Conservation (phyloP, 2,888 invertebrate species). For the Formica aserva region DNA sequence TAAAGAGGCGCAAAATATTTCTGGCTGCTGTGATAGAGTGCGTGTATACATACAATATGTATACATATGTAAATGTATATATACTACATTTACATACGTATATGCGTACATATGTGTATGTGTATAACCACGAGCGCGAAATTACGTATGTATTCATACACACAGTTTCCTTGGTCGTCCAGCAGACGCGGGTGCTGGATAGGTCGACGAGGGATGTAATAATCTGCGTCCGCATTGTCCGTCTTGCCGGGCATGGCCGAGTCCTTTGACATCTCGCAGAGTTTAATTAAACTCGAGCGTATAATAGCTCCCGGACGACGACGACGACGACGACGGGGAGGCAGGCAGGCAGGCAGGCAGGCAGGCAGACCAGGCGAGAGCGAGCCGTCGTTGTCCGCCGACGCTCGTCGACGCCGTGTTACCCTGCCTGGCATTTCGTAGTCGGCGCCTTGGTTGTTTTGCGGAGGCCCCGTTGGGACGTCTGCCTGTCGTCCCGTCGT, state of each 20-base stretch:
- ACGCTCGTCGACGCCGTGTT: slow-evolving; percentile 77
- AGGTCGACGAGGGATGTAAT: slow-evolving; percentile 74
- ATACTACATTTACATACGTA: not conserved
- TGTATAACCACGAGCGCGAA: slow-evolving; percentile 11
- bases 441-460: slow-evolving; percentile 45
- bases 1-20: slow-evolving; percentile 40
- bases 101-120: not conserved
- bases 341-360: slow-evolving; percentile 73
- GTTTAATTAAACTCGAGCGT: slow-evolving; percentile 85
- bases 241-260: slow-evolving; percentile 82
- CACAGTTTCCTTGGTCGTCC: slow-evolving; percentile 22
- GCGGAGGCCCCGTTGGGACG: slow-evolving; percentile 19
- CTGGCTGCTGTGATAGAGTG: slow-evolving; percentile 3
- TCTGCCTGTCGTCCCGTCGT: slow-evolving; percentile 23
- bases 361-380: slow-evolving; percentile 78
- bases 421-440: slow-evolving; percentile 58
- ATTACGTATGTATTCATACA: slow-evolving; percentile 14
- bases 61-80: not conserved
- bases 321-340: slow-evolving; percentile 67
- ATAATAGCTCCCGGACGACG: slow-evolving; percentile 77
- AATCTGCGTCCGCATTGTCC: slow-evolving; percentile 84
- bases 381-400: slow-evolving; percentile 85
- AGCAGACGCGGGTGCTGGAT: slow-evolving; percentile 65
- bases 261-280: slow-evolving; percentile 85
- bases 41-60: not conserved